These are phyloP conservation scores for Atractosteus spatula DNA, from an alignment of 2,113 vertebrate species.

Conservation along the genomic window DNA sequence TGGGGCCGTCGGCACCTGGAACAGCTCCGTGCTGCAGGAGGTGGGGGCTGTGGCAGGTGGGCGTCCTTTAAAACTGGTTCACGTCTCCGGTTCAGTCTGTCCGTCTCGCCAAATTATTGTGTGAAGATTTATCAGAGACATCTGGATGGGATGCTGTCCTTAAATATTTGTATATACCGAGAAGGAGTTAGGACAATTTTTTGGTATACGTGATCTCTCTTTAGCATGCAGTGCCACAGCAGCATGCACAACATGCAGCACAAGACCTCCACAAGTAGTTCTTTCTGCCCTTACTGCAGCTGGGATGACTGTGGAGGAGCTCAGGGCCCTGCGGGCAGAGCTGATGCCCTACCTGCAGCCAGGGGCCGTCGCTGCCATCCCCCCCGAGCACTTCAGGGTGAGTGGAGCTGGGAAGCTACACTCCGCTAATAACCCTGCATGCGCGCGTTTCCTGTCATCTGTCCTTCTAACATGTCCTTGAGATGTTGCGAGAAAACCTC, in stretches of 20 bases:
- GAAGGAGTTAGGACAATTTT: too few relatives aligned
- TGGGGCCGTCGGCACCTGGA: conserved; percentile 58
- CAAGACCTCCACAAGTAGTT: neutral
- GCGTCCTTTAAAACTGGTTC: neutral
- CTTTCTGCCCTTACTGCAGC: conserved; percentile 47
- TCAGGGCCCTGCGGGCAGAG: conserved; percentile 55
- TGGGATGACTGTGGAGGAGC: conserved; percentile 67
- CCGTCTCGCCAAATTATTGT: too few relatives aligned
- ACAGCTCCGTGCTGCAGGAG: conserved; percentile 60
- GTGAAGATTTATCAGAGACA: too few relatives aligned
- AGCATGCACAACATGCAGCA: too few relatives aligned
- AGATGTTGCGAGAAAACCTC: too few relatives aligned
- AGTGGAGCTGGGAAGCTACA: conserved; percentile 31
- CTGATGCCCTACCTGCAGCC: conserved; percentile 73
- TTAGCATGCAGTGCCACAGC: too few relatives aligned
- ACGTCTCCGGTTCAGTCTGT: neutral
- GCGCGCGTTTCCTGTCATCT: neutral
- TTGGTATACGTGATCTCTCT: too few relatives aligned
- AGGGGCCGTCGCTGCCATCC: conserved; percentile 58
- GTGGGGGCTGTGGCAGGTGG: conserved; percentile 72
- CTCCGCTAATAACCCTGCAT: neutral
- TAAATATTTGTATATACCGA: too few relatives aligned
- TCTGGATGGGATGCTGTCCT: too few relatives aligned
- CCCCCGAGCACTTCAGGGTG: conserved; percentile 71
- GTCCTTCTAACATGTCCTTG: too few relatives aligned